Base-by-base conservation (phyloP, 2,797 vertebrate species). In the Crocidura indochinensis region DNA sequence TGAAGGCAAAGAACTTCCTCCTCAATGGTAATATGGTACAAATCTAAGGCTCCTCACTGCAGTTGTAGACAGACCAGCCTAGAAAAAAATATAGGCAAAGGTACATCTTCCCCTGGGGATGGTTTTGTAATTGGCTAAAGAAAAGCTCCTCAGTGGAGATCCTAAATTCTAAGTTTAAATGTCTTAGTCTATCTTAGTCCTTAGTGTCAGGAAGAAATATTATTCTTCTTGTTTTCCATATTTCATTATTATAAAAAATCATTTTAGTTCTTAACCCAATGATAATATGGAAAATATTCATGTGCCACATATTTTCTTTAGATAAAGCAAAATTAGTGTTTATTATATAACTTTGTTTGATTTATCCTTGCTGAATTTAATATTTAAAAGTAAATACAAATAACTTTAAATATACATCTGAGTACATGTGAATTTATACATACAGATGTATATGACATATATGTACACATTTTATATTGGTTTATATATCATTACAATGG, bases 321-420 rank as follows among this genome's bases (percentile, higher is more conserved):
- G 87, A 69, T 77, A 53, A 0, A 8, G n/a, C 24, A 87, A 12
- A 84, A 67, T 14, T 62, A 65, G 51, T 49, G 17, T 11, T 80
- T 38, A n/a, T 24, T 56, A 49, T 74, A n/a, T 12, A 88, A 65
- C 22, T 85, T 8, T 80, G 17, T 87, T 78, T 78, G 81, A 56
- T 56, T 38, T 31, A 46, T 82, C 19, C 65, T 1, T 15, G 38
- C 84, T 90, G n/a, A 1, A 67, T 17, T 44, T 85, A 81, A 73
- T 14, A 38, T 85, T 92, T 20, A 49, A 67, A 88, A 46, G 75
- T 4, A 49, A 65, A 19, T 77, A 62, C 22, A 74, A 6, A 65
- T 65, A 56, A 12, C 3, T 26, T 3, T 80, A 6, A n/a, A 20
- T 51, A 11, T 82, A 44, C 15, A 27, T 79, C 49, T 78, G 78